A percentile compares a stretch with the other conserved stretches of the same genome.
phyloP scores from a whole-genome alignment of 23 tunicate species.

The Aplidium turbinatum region DNA sequence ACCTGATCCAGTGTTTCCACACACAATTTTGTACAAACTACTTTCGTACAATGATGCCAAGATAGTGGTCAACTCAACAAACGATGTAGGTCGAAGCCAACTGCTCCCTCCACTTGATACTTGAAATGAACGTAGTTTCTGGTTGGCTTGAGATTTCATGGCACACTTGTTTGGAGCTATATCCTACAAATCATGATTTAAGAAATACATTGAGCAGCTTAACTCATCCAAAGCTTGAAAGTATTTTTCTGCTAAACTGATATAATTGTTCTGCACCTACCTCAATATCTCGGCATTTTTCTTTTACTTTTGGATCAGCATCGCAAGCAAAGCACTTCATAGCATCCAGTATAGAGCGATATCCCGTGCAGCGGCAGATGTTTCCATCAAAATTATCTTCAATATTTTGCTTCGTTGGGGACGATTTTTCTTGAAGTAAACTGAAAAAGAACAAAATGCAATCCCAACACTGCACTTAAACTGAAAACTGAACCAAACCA shows the following conservation, averaged over 20 bases:
- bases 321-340: conserved; percentile 77
- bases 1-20: conserved; percentile 66
- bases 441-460: conserved; percentile 28
- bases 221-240: not conserved
- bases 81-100: conserved; percentile 23
- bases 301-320: conserved; percentile 34
- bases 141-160: not conserved
- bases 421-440: conserved; percentile 31
- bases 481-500: not conserved
- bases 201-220: not conserved
- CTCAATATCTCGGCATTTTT: conserved; percentile 65
- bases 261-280: conserved; percentile 11
- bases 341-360: conserved; percentile 77
- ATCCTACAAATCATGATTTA: not conserved
- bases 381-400: conserved; percentile 88
- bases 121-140: conserved; percentile 1
- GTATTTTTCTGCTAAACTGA: not conserved
- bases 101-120: not conserved
- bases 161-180: not conserved
- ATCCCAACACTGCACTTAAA: too few species aligned
- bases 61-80: conserved; percentile 16
- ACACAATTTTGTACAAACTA: conserved; percentile 16
- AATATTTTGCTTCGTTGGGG: conserved; percentile 53
- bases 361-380: conserved; percentile 91
- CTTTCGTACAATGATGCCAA: not conserved